Base-by-base conservation (phyloP, 2,888 invertebrate species). In the Ophioninae sp. region DNA sequence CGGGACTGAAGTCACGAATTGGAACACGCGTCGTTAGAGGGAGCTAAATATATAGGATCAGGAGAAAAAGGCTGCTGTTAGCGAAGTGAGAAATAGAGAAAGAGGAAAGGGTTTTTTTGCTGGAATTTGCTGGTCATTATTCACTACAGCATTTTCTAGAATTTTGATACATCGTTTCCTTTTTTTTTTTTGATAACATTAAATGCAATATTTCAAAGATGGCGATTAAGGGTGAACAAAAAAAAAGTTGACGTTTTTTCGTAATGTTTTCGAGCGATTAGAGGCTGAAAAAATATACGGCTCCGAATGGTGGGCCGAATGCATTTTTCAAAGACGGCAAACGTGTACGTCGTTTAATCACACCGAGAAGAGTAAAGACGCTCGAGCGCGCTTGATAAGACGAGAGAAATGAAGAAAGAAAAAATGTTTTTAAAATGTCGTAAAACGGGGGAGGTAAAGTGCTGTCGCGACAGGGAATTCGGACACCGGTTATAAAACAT, bases 381-480 rank as follows among this genome's bases (percentile, higher is more conserved):
- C 61, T 62, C 67, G 39, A 13, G 7, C 62, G 44, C 41, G 23
- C 20, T 50, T 56, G 76, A 76, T 76, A 76, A 78, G 69, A 44
- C 30, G 68, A 44, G 37, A 70, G 10, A 75, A 65, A 79, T 64
- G 75, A 79, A 73, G 50, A 72, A 70, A 72, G 65, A 72, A 72
- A 73, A 80, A 80, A 77, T 81, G 62, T 64, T 78, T 69, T 68
- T 77, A 69, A 80, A 83, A 74, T 74, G 76, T 83, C 80, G 79
- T 70, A 64, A 79, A 79, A 39, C 13, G 67, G 67, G 76, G 20
- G 44, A 50, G 50, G 69, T 13, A 39, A 73, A 78, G 81, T 75
- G 80, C 83, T 41, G 83, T 83, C 83, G 80, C 83, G 83, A 81
- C 83, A n/a, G 75, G 44, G 37, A 77, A 81, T 83, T 83, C 81